Conservation (phyloP, 2,113 vertebrate genomes). For the Cepphus grylle region DNA sequence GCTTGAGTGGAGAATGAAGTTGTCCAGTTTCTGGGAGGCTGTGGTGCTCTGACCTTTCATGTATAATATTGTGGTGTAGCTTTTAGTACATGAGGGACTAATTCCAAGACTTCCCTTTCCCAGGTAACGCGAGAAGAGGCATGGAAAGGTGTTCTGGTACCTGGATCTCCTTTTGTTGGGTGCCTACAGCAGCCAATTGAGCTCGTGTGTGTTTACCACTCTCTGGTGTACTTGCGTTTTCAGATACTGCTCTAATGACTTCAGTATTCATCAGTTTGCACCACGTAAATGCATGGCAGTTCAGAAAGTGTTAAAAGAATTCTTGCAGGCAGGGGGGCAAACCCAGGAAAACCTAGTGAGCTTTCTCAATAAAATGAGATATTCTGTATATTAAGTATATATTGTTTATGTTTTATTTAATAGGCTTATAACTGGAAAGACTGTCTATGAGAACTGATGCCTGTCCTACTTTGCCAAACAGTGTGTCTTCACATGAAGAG, state of each 20-base stretch:
- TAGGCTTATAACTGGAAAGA: not conserved
- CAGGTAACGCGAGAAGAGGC: too few species aligned
- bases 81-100: fast-evolving
- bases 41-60: not conserved
- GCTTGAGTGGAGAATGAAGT: not conserved
- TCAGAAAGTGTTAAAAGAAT: not conserved
- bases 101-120: not conserved
- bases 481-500: not conserved
- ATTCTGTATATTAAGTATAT: not conserved
- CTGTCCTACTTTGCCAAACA: not conserved
- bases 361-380: not conserved
- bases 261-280: not conserved
- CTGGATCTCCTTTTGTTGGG: not conserved
- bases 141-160: not conserved
- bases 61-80: not conserved
- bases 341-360: not conserved
- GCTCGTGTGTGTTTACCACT: fast-evolving
- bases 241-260: not conserved
- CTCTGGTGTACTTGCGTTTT: not conserved
- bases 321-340: fast-evolving
- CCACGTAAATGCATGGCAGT: fast-evolving
- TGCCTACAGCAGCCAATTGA: not conserved
- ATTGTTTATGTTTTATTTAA: not conserved
- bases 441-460: not conserved
- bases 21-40: not conserved